Conservation (phyloP, 2,888 invertebrate genomes). For the Lasioglossum leucozonium region DNA sequence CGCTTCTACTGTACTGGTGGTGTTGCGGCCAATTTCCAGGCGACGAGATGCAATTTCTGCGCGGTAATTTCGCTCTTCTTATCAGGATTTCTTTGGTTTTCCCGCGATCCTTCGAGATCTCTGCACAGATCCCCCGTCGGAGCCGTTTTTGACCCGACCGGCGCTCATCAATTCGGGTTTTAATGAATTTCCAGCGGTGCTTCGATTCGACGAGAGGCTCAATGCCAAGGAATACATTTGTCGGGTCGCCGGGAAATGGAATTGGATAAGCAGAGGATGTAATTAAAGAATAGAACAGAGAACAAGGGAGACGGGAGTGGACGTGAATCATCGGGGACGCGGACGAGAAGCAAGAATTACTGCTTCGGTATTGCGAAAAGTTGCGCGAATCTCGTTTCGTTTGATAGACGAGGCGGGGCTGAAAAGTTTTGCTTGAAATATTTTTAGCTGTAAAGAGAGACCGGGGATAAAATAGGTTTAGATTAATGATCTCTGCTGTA, state of each 20-base stretch:
- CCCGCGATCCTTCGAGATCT: not conserved
- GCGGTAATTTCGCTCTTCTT: slow-evolving; percentile 27
- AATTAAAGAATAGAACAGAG: not conserved
- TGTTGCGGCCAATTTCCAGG: slow-evolving; percentile 26
- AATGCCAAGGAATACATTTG: not conserved
- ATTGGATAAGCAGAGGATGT: not conserved
- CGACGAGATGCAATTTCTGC: slow-evolving; percentile 42
- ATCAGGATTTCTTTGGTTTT: slow-evolving; percentile 20
- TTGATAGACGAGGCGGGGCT: not conserved
- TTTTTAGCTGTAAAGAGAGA: not conserved
- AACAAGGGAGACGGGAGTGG: not conserved
- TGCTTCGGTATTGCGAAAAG: not conserved
- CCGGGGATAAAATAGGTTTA: not conserved
- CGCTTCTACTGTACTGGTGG: not conserved
- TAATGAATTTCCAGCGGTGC: slow-evolving; percentile 6
- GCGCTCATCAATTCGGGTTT: not conserved
- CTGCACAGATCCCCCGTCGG: not conserved
- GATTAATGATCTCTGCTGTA: no score
- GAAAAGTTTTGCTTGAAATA: not conserved
- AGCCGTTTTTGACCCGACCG: not conserved
- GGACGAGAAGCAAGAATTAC: not conserved
- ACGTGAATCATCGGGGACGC: not conserved
- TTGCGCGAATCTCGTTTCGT: not conserved
- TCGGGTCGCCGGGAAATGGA: not conserved
- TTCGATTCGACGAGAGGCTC: not conserved